Evolutionary conservation across 2,113 vertebrate genomes (phyloP).

Genomic region (Oreocharis arfaki): DNA sequence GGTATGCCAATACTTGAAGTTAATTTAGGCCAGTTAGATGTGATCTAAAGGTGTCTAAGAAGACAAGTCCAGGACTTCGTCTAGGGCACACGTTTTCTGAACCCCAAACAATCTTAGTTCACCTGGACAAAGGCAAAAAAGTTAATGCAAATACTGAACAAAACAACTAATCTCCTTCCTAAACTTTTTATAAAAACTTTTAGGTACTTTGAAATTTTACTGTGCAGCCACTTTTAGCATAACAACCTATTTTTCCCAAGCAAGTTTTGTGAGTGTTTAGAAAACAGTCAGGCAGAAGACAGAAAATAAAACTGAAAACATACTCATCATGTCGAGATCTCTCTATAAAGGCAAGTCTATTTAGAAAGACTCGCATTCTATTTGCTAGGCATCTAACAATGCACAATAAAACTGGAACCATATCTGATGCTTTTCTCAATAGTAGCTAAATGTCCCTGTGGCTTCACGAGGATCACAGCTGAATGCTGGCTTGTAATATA

Average conservation of each 20-base stretch:
- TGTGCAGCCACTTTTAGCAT: neutral
- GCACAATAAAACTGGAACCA: neutral
- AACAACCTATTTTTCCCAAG: neutral
- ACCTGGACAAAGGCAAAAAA: neutral
- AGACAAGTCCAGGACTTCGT: neutral
- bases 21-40: neutral
- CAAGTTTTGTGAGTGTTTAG: neutral
- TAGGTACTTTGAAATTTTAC: neutral
- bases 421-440: neutral
- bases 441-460: neutral
- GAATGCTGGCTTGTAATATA: neutral
- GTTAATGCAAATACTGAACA: neutral
- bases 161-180: neutral
- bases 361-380: neutral
- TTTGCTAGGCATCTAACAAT: neutral
- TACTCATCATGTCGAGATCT: neutral
- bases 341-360: neutral
- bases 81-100: fast-evolving
- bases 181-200: neutral
- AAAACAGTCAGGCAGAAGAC: neutral
- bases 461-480: neutral
- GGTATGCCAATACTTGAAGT: neutral
- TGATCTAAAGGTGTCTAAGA: neutral
- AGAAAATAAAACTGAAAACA: neutral
- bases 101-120: neutral